Percentiles rank a stretch among this genome's conserved stretches.
These are phyloP conservation scores for Eilema sororculum DNA, from an alignment of 2,888 invertebrate genomes.

Conservation along the genomic window DNA sequence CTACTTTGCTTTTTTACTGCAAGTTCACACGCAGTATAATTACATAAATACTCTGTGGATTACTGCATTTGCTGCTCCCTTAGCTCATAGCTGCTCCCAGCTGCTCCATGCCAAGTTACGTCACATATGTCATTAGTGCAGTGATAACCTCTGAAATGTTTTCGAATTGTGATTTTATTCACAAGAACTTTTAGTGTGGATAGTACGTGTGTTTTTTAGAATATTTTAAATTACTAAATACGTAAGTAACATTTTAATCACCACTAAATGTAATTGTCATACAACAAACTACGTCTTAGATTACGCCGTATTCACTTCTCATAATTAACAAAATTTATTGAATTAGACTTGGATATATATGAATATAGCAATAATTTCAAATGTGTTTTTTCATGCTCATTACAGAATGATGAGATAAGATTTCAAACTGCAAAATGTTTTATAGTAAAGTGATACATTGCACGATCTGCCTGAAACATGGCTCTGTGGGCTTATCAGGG, in stretches of 20 bases:
- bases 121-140: slow-evolving; percentile 38
- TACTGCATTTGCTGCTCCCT: too few relatives aligned
- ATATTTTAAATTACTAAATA: slow-evolving; percentile 31
- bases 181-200: slow-evolving; percentile 33
- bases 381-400: slow-evolving; percentile 29
- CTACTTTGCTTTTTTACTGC: too few relatives aligned
- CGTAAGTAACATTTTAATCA: slow-evolving; percentile 39
- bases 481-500: slow-evolving; percentile 65
- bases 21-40: too few relatives aligned
- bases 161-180: slow-evolving; percentile 50
- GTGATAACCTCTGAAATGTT: slow-evolving; percentile 71
- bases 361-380: neutral
- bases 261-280: slow-evolving; percentile 10
- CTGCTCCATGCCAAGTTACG: slow-evolving; percentile 37
- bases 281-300: slow-evolving; percentile 19
- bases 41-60: too few relatives aligned
- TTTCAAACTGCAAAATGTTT: slow-evolving; percentile 65
- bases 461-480: slow-evolving; percentile 74
- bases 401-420: slow-evolving; percentile 76
- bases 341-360: neutral
- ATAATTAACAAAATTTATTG: neutral
- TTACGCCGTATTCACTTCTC: neutral
- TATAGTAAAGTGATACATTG: slow-evolving; percentile 78
- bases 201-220: slow-evolving; percentile 36
- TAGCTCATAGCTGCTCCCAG: too few relatives aligned